Evolutionary conservation across 2,888 invertebrate genomes (phyloP).

Genomic region (Lysandra bellargus): DNA sequence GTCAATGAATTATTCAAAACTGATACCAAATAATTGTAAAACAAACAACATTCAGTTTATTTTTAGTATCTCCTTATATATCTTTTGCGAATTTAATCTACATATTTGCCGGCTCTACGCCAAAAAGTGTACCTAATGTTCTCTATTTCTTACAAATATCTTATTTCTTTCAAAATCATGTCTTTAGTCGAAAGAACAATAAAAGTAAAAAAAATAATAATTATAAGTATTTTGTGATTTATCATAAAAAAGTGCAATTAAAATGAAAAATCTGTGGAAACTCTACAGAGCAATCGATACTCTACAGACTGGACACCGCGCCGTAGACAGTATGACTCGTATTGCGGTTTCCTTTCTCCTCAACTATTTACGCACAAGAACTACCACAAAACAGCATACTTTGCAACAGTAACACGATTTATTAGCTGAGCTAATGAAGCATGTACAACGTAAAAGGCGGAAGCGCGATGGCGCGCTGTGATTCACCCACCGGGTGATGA

Average conservation of each 20-base stretch:
- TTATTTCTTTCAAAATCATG: neutral
- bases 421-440: conserved; percentile 1
- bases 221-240: too few relatives aligned
- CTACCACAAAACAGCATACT: neutral
- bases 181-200: too few relatives aligned
- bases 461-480: neutral
- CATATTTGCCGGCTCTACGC: neutral
- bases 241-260: neutral
- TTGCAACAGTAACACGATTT: neutral
- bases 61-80: neutral
- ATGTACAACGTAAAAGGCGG: neutral
- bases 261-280: neutral
- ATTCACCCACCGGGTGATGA: neutral
- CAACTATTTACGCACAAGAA: neutral
- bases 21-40: neutral
- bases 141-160: neutral
- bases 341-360: neutral
- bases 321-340: neutral
- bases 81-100: neutral
- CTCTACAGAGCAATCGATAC: neutral
- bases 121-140: neutral
- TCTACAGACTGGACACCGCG: neutral
- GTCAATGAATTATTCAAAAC: neutral
- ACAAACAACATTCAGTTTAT: neutral
- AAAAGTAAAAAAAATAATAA: too few relatives aligned